A percentile compares a stretch with the other conserved stretches of the same genome.
Conservation (phyloP, 2,888 invertebrate genomes). For the Polia nebulosa region DNA sequence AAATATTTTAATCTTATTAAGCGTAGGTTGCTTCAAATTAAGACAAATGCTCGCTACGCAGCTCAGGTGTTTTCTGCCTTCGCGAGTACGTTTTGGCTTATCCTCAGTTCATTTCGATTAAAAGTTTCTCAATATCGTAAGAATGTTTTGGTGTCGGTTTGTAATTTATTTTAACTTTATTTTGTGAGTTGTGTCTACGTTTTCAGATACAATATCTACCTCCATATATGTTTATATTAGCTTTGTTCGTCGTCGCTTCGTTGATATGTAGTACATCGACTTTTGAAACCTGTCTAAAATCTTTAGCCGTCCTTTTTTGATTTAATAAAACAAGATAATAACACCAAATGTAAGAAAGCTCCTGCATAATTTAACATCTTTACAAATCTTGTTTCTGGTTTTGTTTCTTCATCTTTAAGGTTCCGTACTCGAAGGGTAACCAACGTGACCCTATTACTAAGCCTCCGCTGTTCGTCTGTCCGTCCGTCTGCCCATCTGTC, state of each 20-base stretch:
- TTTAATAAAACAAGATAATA: no score
- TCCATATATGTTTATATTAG: not conserved
- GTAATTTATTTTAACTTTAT: conserved; percentile 62
- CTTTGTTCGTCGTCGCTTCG: not conserved
- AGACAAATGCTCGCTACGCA: conserved; percentile 62
- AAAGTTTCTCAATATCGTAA: conserved; percentile 77
- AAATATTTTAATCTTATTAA: conserved; percentile 62
- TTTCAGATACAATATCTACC: not conserved
- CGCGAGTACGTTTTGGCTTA: conserved; percentile 59
- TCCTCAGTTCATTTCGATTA: conserved; percentile 77
- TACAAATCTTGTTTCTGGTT: no score
- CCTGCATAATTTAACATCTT: no score
- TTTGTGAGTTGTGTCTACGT: conserved; percentile 25
- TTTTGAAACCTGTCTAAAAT: not conserved
- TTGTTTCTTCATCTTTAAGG: no score
- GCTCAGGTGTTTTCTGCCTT: conserved; percentile 70
- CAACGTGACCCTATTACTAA: no score
- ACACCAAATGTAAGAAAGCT: no score
- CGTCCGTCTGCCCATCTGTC: no score
- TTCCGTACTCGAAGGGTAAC: no score
- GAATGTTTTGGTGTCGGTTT: conserved; percentile 55
- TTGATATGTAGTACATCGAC: not conserved
- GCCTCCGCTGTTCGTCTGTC: no score
- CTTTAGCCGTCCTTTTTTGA: not conserved
- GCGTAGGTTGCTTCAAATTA: conserved; percentile 47